Evolutionary conservation across 2,113 vertebrate genomes (phyloP).

Genomic region (Oceanodroma tethys): DNA sequence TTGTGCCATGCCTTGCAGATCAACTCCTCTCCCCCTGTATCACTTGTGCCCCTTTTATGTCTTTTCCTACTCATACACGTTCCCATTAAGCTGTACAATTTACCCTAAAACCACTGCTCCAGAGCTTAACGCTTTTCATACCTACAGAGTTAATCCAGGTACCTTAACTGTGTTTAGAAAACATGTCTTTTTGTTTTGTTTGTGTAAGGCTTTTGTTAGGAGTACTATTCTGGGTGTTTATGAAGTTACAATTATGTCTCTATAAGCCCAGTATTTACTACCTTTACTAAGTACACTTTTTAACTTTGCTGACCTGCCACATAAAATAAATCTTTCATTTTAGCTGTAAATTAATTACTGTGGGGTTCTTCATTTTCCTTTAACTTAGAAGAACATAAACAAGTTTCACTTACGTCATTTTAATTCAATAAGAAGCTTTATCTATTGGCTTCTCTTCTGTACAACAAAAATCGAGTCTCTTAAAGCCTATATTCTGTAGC

Average conservation of each 20-base stretch:
- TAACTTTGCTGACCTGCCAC: constrained; percentile 41
- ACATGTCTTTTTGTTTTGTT: constrained; percentile 1
- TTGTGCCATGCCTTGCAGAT: constrained; percentile 19
- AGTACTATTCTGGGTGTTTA: constrained; percentile 19
- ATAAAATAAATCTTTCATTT: constrained; percentile 44
- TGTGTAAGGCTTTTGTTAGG: constrained; percentile 21
- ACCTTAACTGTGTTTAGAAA: constrained; percentile 30
- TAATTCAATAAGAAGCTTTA: background rate
- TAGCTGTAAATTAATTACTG: constrained; percentile 47
- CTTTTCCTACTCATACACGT: constrained; percentile 41
- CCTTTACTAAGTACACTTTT: constrained; percentile 33
- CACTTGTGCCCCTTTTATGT: background rate
- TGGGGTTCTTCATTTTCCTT: background rate
- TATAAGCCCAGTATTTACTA: constrained; percentile 31
- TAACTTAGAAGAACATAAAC: background rate
- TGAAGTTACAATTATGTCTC: constrained; percentile 39
- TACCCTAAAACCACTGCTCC: constrained; percentile 1
- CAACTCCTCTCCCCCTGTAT: background rate
- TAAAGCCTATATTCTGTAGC: background rate
- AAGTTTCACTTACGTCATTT: background rate
- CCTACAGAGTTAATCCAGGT: constrained; percentile 25
- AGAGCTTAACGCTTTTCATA: background rate
- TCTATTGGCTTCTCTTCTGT: background rate
- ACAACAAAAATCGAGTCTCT: background rate
- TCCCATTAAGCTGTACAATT: constrained; percentile 9